phyloP scores from a whole-genome alignment of 2,113 vertebrate genomes.

The Salvelinus sp. region DNA sequence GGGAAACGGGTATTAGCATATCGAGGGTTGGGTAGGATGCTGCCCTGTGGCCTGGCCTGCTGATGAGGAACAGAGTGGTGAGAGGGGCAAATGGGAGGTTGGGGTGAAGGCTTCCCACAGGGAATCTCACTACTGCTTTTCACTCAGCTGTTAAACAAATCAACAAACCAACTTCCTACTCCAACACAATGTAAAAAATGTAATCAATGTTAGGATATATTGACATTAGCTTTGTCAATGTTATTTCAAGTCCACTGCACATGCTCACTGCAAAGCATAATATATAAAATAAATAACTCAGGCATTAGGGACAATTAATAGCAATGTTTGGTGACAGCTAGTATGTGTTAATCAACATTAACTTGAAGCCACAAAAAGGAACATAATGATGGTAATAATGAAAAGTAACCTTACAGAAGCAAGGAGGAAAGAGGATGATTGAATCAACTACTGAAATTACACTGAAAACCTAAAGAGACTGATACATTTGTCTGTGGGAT shows the following conservation, averaged over 20 bases:
- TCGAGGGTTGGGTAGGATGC: slow-evolving; percentile 21
- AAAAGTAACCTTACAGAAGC: neutral
- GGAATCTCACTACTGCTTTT: slow-evolving; percentile 53
- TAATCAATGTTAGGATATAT: neutral
- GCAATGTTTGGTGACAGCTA: neutral
- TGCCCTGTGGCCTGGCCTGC: slow-evolving; percentile 19
- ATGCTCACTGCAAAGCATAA: neutral
- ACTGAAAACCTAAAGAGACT: neutral
- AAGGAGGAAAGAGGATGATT: neutral
- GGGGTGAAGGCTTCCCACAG: slow-evolving; percentile 13
- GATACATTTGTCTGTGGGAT: neutral
- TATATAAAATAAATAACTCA: neutral
- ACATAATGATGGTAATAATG: neutral
- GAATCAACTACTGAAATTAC: neutral
- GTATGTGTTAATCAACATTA: neutral
- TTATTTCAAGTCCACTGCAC: neutral
- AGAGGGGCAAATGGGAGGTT: neutral
- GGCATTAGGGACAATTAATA: neutral
- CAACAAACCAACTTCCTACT: slow-evolving; percentile 52
- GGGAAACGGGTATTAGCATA: slow-evolving; percentile 48
- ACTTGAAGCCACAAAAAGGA: neutral
- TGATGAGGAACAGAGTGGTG: slow-evolving; percentile 22
- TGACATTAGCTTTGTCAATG: neutral
- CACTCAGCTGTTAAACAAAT: slow-evolving; percentile 41
- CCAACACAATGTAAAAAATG: neutral